phyloP scores from a whole-genome alignment of 2,888 invertebrate species.

The Agrotis exclamationis region DNA sequence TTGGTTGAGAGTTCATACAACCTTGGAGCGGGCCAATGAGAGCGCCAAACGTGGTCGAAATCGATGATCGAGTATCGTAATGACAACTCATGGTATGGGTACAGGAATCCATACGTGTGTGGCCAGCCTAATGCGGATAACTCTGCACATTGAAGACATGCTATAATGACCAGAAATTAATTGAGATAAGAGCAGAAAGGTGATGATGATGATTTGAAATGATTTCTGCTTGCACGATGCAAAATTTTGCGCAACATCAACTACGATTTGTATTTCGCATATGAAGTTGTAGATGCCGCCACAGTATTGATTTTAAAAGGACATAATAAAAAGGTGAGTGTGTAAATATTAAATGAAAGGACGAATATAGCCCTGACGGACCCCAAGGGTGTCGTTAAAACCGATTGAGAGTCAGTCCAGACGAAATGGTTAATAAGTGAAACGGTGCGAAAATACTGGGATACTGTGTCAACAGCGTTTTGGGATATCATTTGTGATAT shows the following conservation, averaged over 20 bases:
- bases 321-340: slow-evolving; percentile 23
- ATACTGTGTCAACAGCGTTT: slow-evolving; percentile 14
- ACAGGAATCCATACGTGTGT: too few relatives aligned
- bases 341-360: slow-evolving; percentile 40
- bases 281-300: neutral
- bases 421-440: slow-evolving; percentile 41
- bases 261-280: neutral
- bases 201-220: too few relatives aligned
- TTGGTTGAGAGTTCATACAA: too few relatives aligned
- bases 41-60: too few relatives aligned
- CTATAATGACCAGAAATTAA: too few relatives aligned
- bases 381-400: slow-evolving; percentile 47
- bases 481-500: slow-evolving; percentile 9
- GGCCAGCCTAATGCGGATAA: too few relatives aligned
- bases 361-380: slow-evolving; percentile 23
- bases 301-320: slow-evolving; percentile 22
- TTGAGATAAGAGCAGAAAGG: too few relatives aligned
- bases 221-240: too few relatives aligned
- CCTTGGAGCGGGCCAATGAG: too few relatives aligned
- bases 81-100: too few relatives aligned
- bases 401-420: slow-evolving; percentile 35
- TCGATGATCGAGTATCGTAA: too few relatives aligned
- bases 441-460: slow-evolving; percentile 7
- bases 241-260: neutral
- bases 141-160: too few relatives aligned